Conservation (phyloP, 2,797 vertebrate species). For the Artibeus jamaicensis region DNA sequence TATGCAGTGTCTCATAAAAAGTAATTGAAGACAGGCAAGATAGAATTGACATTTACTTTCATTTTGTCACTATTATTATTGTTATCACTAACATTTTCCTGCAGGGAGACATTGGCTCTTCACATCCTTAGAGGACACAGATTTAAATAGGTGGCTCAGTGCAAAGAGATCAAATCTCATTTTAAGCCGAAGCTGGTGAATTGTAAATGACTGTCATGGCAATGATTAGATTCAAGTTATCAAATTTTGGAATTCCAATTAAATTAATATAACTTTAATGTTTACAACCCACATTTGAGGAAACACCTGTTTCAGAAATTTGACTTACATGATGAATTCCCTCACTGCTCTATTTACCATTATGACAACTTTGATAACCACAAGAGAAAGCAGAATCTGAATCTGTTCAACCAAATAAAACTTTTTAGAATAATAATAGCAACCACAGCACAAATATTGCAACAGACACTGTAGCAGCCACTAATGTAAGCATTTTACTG, state of each 20-base stretch:
- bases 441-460: neutral
- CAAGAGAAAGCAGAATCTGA: neutral
- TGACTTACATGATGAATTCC: neutral
- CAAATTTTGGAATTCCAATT: neutral
- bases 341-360: neutral
- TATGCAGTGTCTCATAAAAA: constrained; percentile 26
- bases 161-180: neutral
- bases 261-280: neutral
- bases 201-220: neutral
- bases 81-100: neutral
- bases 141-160: neutral
- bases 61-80: constrained; percentile 27
- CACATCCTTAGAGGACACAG: neutral
- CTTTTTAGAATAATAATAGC: neutral
- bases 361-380: neutral
- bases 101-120: neutral
- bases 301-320: neutral
- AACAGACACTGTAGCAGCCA: neutral
- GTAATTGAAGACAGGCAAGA: neutral
- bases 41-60: constrained; percentile 53
- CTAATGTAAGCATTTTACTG: neutral
- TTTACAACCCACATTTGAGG: neutral
- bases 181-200: constrained; percentile 14
- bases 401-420: neutral
- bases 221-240: neutral